Conservation (phyloP, 2,797 vertebrate species). For the Potorous gilbertii region DNA sequence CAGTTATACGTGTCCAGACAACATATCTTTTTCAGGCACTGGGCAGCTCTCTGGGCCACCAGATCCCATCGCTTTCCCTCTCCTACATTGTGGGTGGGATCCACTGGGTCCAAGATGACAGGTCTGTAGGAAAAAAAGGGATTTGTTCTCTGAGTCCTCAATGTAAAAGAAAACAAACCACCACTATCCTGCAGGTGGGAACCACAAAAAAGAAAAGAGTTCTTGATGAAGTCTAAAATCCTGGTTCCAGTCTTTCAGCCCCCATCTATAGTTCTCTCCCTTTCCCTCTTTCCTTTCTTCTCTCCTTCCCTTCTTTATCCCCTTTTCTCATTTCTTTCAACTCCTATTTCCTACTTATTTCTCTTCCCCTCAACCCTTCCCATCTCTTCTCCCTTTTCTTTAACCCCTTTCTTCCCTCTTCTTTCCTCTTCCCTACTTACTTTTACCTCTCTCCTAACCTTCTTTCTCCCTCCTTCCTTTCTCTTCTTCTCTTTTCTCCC, state of each 20-base stretch:
- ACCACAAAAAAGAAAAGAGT: neutral
- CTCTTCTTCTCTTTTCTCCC: neutral
- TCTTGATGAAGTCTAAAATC: neutral
- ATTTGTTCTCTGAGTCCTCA: no score
- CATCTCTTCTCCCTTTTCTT: neutral
- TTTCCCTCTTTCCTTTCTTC: neutral
- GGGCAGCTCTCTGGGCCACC: constrained; percentile 41
- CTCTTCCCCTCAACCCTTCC: neutral
- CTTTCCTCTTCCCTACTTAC: neutral
- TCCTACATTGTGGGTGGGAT: constrained; percentile 78
- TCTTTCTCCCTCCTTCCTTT: neutral
- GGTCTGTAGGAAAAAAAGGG: constrained; percentile 66
- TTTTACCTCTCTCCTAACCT: neutral
- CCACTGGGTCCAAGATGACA: constrained; percentile 78
- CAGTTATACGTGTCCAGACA: neutral
- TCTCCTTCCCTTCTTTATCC: neutral
- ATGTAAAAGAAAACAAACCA: neutral
- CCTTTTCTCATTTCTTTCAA: constrained; percentile 45
- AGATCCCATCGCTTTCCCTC: constrained; percentile 59
- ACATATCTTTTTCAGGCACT: neutral
- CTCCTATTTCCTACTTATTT: constrained; percentile 34
- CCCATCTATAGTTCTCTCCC: fast-evolving
- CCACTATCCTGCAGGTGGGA: neutral
- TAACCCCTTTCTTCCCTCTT: neutral
- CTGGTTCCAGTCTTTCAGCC: neutral